Evolutionary conservation across 2,113 vertebrate genomes (phyloP).

Genomic region (Calypte anna): DNA sequence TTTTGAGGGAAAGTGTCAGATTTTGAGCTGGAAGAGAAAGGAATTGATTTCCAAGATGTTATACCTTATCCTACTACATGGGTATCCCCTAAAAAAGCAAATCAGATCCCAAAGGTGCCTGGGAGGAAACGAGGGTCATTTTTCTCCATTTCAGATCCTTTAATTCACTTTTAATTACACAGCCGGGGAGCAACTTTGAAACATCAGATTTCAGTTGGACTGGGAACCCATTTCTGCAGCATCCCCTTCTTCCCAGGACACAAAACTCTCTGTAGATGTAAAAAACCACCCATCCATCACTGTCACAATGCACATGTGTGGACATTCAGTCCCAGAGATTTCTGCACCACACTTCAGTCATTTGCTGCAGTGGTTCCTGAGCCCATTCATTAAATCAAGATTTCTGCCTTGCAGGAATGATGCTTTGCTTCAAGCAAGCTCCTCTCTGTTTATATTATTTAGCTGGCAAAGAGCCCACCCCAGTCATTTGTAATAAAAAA

Average conservation of each 20-base stretch:
- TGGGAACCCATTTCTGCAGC: not conserved
- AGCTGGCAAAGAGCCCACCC: not conserved
- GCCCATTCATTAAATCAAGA: not conserved
- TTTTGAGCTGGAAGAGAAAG: not conserved
- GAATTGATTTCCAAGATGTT: not conserved
- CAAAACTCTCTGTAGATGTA: not conserved
- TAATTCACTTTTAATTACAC: not conserved
- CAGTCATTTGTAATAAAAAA: not conserved
- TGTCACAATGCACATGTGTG: accelerated
- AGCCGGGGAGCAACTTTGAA: not conserved
- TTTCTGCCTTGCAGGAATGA: not conserved
- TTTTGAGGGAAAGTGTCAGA: not conserved
- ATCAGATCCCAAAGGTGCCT: not conserved
- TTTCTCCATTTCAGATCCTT: not conserved
- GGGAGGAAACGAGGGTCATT: not conserved
- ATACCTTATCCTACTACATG: not conserved
- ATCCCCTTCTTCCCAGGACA: not conserved
- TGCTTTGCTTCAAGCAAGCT: not conserved
- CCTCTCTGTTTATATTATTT: not conserved
- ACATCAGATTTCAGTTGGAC: not conserved
- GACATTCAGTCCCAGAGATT: not conserved
- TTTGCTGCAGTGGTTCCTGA: not conserved
- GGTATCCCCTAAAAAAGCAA: not conserved
- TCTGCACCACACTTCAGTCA: not conserved
- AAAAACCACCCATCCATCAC: not conserved